Base-by-base conservation (phyloP, 2,113 vertebrate genomes). In the Vireo altiloquus region DNA sequence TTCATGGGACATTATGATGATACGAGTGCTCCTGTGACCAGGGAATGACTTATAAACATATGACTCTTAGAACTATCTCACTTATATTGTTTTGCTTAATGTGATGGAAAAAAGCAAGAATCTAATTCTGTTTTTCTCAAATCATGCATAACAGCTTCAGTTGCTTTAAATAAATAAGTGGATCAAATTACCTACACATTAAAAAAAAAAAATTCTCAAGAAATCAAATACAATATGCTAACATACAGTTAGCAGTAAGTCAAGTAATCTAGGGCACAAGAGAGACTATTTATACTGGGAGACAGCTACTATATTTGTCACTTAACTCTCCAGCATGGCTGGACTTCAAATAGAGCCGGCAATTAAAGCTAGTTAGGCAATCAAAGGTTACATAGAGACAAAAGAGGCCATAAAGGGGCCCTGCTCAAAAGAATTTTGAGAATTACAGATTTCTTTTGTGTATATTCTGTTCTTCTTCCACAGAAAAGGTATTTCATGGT, bases 311-410 rank as follows among this genome's bases (percentile, higher is more conserved):
- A 19, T 13, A 72, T 80, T 82, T 65, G 28, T 70, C 57, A 61
- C 39, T 81, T 54, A 84, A 81, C 16, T 54, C 50, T 74, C 33
- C 35, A 84, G 64, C 21, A n/a, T 81, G 91, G 60, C 56, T 84
- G 52, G 70, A 15, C 44, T 96, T 94, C 90, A 78, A 68, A 94
- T 22, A 37, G 47, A 81, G 69, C 6, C 72, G 81, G 44, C 35
- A 89, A 75, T 89, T 94, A 91, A 85, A 95, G 30, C 16, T 82
- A 33, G 44, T 79, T 79, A 85, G 65, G 40, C 49, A 93, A 90
- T 31, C 53, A 88, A 72, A 95, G 63, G n/a, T 65, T 90, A 74
- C 50, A 65, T 3, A 68, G 53, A 82, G 71, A 72, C 33, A 82
- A 95, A 88, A 40, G n/a, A 86, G 59, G 53, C 50, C 46, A 80